Evolutionary conservation across 2,113 vertebrate genomes (phyloP), one percentile per base, ranked within the genome.

Genomic region (Alces alces): DNA sequence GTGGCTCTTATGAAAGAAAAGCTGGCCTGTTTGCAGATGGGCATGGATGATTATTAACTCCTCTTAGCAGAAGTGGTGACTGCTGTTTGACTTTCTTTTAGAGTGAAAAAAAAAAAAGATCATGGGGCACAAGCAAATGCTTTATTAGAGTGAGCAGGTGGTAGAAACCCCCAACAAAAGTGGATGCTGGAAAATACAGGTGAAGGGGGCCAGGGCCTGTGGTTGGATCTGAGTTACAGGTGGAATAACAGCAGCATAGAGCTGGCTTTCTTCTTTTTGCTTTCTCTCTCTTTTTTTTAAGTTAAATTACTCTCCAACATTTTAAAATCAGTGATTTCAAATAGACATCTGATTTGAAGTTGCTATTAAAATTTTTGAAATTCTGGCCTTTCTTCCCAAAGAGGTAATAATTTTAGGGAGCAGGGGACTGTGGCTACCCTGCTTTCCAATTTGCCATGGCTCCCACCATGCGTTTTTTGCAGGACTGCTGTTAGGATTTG

Each of bases 21-120:
- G 45, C 25, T 50, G 50, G 52, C 78, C 86, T 17, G 61, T 96
- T 96, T 95, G 60, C 93, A 91, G 23, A 12, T 93, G 39, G 33
- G 61, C 76, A 2, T 27, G 3, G 45, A 43, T 4, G 36, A 0
- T 84, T 33, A 15, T 43, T 28, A 21, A 52, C 50, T 58, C 28
- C 21, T n/a, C 45, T 52, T 16, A 15, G 43, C 36, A 36, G 16
- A 6, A 80, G 70, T 86, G 55, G 39, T 27, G 14, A 19, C 12
- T 14, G 28, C 55, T 47, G 39, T 36, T 50, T 39, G 73, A 33
- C 33, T 79, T 94, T 36, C 58, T 73, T 78, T 84, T 52, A 12
- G 30, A 64, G 36, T 50, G 21, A 15, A 50, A 55, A 47, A 30
- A 30, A 50, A 45, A 17, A 52, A 54, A 52, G 12, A n/a, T 4